Evolutionary conservation across 1,140 invertebrate species (phyloP).

Genomic region (Drosophila sucinea): DNA sequence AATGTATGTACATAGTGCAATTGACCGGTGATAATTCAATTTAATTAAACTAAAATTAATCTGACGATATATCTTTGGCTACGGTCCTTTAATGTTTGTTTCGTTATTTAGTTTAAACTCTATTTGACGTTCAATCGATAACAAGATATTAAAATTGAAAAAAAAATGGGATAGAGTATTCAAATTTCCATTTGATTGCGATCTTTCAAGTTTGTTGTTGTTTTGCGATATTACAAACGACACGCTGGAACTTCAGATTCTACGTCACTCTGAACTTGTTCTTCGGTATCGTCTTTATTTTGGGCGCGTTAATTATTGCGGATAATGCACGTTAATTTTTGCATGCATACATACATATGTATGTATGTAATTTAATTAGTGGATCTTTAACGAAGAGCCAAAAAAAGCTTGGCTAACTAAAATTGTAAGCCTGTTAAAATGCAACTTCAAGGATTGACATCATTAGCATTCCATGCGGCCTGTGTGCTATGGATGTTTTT

Average conservation of each 20-base stretch:
- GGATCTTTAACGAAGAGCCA: conserved; percentile 1
- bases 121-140: not conserved
- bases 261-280: not conserved
- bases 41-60: not conserved
- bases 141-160: not conserved
- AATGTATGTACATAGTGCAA: not conserved
- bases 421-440: conserved; percentile 35
- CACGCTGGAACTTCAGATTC: conserved; percentile 7
- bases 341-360: not conserved
- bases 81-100: not conserved
- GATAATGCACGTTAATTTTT: conserved; percentile 26
- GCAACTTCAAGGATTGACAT: conserved; percentile 15
- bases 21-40: not conserved
- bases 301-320: not conserved
- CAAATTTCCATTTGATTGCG: not conserved
- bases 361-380: conserved; percentile 71
- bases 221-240: conserved; percentile 37
- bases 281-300: not conserved
- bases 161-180: conserved; percentile 2
- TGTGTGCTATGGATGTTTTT: not conserved
- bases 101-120: not conserved
- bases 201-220: conserved; percentile 34
- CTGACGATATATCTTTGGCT: not conserved
- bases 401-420: not conserved
- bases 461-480: not conserved